phyloP scores from a whole-genome alignment of 2,888 invertebrate genomes.

The Drosophila siamana region DNA sequence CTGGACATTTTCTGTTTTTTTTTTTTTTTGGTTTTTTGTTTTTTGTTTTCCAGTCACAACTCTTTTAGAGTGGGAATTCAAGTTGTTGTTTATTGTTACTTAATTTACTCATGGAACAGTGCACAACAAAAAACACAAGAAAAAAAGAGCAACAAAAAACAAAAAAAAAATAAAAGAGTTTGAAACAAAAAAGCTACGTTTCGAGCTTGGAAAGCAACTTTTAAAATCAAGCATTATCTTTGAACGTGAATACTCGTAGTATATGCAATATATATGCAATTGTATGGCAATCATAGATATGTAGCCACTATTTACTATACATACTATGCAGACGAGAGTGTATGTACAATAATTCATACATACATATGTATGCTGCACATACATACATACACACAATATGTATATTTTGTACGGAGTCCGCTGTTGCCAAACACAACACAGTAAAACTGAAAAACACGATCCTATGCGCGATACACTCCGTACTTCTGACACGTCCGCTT shows the following conservation, averaged over 20 bases:
- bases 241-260: constrained; percentile 49
- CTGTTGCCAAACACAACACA: constrained; percentile 50
- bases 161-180: not conserved
- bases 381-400: constrained; percentile 10
- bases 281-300: not conserved
- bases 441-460: constrained; percentile 11
- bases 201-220: constrained; percentile 1
- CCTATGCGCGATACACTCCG: constrained; percentile 57
- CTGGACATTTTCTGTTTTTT: constrained; percentile 33
- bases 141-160: not conserved
- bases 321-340: not conserved
- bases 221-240: constrained; percentile 14
- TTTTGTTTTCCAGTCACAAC: constrained; percentile 12
- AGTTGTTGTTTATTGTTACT: constrained; percentile 26
- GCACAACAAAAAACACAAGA: constrained; percentile 23
- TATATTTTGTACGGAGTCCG: constrained; percentile 44
- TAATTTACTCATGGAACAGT: constrained; percentile 31
- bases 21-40: no score
- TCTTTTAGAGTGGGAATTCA: constrained; percentile 22
- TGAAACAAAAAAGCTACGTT: constrained; percentile 19
- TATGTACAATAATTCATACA: not conserved
- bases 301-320: no score
- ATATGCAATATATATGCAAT: constrained; percentile 2
- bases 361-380: constrained; percentile 9
- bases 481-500: constrained; percentile 81